These are phyloP conservation scores for Epicauta chinensis DNA, from an alignment of 1,140 invertebrate species.

Conservation along the genomic window DNA sequence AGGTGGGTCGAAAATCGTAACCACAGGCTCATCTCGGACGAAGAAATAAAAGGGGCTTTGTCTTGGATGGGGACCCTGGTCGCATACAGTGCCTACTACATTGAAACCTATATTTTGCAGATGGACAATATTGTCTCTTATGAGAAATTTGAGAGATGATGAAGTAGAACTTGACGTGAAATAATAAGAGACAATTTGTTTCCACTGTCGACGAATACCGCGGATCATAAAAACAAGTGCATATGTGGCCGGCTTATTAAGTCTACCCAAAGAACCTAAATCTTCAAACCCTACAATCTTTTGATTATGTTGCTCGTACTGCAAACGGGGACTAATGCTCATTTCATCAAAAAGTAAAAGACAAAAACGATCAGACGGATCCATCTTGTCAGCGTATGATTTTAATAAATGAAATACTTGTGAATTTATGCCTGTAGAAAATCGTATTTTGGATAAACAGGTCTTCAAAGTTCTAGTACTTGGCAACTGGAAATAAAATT, in stretches of 20 bases:
- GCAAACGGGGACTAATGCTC: background rate
- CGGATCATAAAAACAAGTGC: conserved; percentile 21
- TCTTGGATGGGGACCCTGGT: conserved; percentile 12
- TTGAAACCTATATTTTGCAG: conserved; percentile 8
- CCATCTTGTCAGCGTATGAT: background rate
- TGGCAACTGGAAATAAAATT: background rate
- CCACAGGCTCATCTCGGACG: no score
- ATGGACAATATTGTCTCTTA: conserved; percentile 5
- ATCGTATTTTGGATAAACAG: background rate
- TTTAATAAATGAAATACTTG: no score
- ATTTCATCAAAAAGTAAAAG: conserved; percentile 23
- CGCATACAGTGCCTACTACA: conserved; percentile 18
- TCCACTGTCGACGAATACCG: conserved; percentile 12
- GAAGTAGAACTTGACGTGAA: conserved; percentile 6
- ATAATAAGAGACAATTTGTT: conserved; percentile 19
- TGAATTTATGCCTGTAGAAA: no score
- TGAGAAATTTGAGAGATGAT: no score
- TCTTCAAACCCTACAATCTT: conserved; percentile 36
- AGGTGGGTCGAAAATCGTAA: no score
- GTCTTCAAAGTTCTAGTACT: background rate
- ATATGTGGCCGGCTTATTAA: conserved; percentile 15
- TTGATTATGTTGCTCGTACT: conserved; percentile 23
- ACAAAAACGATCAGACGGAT: conserved; percentile 8
- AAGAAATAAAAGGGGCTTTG: no score
- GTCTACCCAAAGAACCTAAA: no score